Evolutionary conservation across 2,888 invertebrate species (phyloP), one percentile per base, ranked within the genome.

Genomic region (Pristionchus exspectatus): DNA sequence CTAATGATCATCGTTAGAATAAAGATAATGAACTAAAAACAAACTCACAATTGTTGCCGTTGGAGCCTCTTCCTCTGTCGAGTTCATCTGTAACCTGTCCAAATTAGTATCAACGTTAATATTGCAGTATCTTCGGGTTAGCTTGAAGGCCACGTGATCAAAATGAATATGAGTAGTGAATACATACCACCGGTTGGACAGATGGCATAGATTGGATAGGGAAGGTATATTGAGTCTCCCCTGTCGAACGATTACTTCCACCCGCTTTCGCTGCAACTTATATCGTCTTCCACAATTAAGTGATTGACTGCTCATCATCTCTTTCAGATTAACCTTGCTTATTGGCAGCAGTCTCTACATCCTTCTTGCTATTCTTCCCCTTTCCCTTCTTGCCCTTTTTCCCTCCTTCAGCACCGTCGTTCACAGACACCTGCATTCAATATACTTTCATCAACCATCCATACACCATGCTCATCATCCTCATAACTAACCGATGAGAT

Each of bases 361-460:
- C 56, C 30, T 84, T 16, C 84, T 59, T 84, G 84, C 21, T 21
- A 16, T 54, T 30, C 21, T 21, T n/a, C 56, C 18, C 59, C 3
- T 84, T 56, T 84, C 56, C 56, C 56, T 84, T 84, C 27, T 69
- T 69, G 24, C 69, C 69, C 69, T 30, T 56, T 21, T 33, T 84
- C 54, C 30, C 54, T 59, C 59, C 84, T 12, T 33, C 56, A 27
- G 38, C 12, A n/a, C 27, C 54, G 4, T 27, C 56, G 27, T 30
- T 84, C 54, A 33, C 38, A 59, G 59, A 33, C 14, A 50, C 56
- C 30, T 77, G 16, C 77, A 77, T 38, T 50, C 44, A 14, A 44
- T 44, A 77, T 21, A n/a, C n/a, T 5, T 33, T 1, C 38, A 18
- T 77, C 7, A 14, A 33, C 10, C 21, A 33, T 33, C 18, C 18